These are phyloP conservation scores for Physocephala rufipes DNA, from an alignment of 2,888 invertebrate species.

Conservation along the genomic window DNA sequence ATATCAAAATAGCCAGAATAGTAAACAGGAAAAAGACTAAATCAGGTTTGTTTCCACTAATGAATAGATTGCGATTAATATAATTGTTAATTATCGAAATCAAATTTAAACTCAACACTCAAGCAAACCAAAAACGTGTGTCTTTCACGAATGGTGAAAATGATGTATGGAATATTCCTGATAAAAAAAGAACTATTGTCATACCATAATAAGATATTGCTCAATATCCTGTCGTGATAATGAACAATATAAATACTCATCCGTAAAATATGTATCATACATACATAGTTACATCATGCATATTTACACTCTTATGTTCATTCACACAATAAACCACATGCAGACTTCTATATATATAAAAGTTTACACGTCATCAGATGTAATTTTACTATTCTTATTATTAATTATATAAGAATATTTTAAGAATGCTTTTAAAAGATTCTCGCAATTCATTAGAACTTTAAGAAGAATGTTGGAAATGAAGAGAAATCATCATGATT, in stretches of 20 bases:
- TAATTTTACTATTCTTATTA: too few species aligned
- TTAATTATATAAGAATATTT: too few species aligned
- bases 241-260: background rate
- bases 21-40: background rate
- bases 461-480: background rate
- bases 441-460: too few species aligned
- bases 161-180: too few species aligned
- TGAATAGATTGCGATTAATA: background rate
- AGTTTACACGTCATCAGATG: conserved; percentile 32
- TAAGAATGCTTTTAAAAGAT: background rate
- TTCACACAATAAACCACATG: background rate
- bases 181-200: too few species aligned
- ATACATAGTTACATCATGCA: conserved; percentile 19
- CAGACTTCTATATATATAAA: conserved; percentile 26
- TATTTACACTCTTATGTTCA: background rate
- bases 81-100: conserved; percentile 14
- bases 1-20: background rate
- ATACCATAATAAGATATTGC: background rate
- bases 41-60: too few species aligned
- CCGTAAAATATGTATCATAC: conserved; percentile 20
- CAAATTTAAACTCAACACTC: conserved; percentile 18
- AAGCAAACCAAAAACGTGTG: conserved; percentile 8
- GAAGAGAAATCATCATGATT: background rate
- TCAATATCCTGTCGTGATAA: background rate
- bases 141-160: too few species aligned